phyloP scores from a whole-genome alignment of 2,888 invertebrate species.

The Stegana nigrithorax region DNA sequence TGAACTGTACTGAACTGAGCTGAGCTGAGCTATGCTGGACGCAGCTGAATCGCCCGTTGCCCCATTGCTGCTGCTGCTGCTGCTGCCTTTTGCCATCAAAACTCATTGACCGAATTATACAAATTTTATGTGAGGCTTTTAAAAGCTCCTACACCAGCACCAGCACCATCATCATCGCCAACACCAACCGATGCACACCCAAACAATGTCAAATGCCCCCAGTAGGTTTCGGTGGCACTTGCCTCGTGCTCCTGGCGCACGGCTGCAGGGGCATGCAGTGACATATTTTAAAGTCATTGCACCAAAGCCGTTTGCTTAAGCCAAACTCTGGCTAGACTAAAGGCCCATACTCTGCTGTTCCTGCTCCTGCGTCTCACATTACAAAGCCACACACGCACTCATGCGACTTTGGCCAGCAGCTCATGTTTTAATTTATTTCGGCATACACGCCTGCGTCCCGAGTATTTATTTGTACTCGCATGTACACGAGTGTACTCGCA shows the following conservation, averaged over 20 bases:
- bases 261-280: slow-evolving; percentile 17
- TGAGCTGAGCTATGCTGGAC: slow-evolving; percentile 6
- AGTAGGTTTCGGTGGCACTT: too few relatives aligned
- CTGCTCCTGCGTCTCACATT: too few relatives aligned
- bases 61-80: slow-evolving; percentile 15
- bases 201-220: too few relatives aligned
- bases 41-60: slow-evolving; percentile 12
- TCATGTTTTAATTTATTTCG: slow-evolving; percentile 22
- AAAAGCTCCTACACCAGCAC: background rate
- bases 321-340: background rate
- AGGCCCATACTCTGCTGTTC: too few relatives aligned
- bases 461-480: too few relatives aligned
- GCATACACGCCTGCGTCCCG: slow-evolving; percentile 3
- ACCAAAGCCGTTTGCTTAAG: slow-evolving; percentile 30
- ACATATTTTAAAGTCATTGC: slow-evolving; percentile 47
- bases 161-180: too few relatives aligned
- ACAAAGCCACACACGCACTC: too few relatives aligned
- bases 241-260: background rate
- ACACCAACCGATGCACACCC: too few relatives aligned
- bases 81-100: slow-evolving; percentile 8
- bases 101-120: slow-evolving; percentile 22
- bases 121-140: slow-evolving; percentile 22
- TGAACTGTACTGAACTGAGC: background rate
- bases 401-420: slow-evolving; percentile 7
- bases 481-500: background rate